Conservation (phyloP, 2,113 vertebrate genomes). For the Scopus umbretta region DNA sequence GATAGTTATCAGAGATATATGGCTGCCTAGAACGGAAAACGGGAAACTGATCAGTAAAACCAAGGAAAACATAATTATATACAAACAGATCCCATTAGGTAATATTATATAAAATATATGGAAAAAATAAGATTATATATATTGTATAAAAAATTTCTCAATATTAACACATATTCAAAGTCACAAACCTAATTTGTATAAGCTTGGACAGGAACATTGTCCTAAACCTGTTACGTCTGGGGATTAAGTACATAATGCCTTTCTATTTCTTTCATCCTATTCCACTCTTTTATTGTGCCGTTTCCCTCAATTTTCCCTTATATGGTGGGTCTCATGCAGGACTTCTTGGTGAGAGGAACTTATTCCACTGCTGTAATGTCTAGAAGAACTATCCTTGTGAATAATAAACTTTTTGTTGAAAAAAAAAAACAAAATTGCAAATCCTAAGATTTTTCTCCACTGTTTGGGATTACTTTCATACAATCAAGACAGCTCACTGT, state of each 20-base stretch:
- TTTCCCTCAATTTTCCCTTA: neutral
- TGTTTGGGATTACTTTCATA: neutral
- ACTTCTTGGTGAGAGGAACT: neutral
- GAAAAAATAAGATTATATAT: neutral
- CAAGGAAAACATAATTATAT: neutral
- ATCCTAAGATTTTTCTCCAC: neutral
- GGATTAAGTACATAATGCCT: neutral
- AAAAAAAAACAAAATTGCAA: neutral
- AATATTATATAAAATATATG: neutral
- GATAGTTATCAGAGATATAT: neutral
- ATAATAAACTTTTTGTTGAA: neutral
- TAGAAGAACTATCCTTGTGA: neutral
- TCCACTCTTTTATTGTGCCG: neutral
- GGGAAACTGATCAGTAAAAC: neutral
- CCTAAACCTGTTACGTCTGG: neutral
- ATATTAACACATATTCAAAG: neutral
- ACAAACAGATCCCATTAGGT: neutral
- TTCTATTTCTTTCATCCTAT: neutral
- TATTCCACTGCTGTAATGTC: neutral
- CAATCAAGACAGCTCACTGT: neutral
- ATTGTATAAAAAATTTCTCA: neutral
- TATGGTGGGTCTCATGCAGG: neutral
- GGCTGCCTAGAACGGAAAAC: neutral
- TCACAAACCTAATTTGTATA: neutral
- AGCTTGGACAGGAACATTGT: neutral